Evolutionary conservation across 2,797 vertebrate genomes (phyloP).

Genomic region (Percopsis omiscomaycus): DNA sequence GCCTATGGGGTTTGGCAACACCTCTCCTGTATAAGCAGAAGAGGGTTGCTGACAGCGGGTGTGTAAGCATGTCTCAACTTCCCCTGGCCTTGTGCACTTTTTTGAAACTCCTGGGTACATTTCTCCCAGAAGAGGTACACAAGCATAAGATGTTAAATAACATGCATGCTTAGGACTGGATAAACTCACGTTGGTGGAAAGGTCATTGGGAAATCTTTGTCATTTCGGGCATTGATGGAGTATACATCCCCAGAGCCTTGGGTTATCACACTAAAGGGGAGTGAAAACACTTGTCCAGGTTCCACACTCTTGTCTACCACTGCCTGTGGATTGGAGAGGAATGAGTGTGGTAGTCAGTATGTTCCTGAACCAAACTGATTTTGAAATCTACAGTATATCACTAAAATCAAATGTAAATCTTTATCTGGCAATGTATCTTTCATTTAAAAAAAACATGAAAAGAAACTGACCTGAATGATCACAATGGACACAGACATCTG

Average conservation of each 20-base stretch:
- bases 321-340: constrained; percentile 46
- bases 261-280: constrained; percentile 67
- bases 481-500: constrained; percentile 72
- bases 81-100: no score
- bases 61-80: no score
- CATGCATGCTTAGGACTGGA: background rate
- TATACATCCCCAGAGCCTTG: constrained; percentile 51
- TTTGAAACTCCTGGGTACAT: no score
- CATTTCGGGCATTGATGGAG: constrained; percentile 60
- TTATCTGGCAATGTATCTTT: no score
- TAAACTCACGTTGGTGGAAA: constrained; percentile 37
- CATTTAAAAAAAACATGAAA: background rate
- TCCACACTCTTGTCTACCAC: constrained; percentile 55
- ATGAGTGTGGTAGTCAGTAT: background rate
- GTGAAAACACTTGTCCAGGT: constrained; percentile 57
- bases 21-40: no score
- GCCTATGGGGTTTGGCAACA: no score
- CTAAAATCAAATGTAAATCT: no score
- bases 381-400: no score
- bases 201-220: constrained; percentile 56
- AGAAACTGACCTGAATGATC: constrained; percentile 63
- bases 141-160: no score
- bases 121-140: no score
- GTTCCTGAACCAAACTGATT: no score
- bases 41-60: no score